A percentile compares a stretch with the other conserved stretches of the same genome.
phyloP scores from a whole-genome alignment of 2,888 invertebrate species.

The Sialis lutaria region DNA sequence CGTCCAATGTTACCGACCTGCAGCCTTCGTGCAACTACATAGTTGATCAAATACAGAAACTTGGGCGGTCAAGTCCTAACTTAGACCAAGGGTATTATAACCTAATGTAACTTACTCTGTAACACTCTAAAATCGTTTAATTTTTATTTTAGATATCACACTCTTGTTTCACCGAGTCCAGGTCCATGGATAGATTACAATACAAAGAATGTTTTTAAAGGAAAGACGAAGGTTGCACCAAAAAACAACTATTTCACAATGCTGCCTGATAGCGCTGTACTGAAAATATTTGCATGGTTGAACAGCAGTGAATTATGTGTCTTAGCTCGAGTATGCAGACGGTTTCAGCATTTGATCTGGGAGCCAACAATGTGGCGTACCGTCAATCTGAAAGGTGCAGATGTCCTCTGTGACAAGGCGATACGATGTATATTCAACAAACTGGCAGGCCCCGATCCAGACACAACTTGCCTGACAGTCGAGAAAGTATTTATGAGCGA shows the following conservation, averaged over 20 bases:
- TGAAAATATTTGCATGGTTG: constrained; percentile 53
- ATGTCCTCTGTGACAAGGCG: constrained; percentile 45
- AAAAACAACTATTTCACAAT: constrained; percentile 36
- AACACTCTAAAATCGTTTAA: no score
- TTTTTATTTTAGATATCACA: constrained; percentile 32
- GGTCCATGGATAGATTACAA: constrained; percentile 25
- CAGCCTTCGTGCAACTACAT: constrained; percentile 17
- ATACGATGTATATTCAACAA: constrained; percentile 42
- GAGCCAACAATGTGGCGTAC: constrained; percentile 57
- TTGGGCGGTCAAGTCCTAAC: constrained; percentile 41
- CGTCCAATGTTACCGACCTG: not conserved
- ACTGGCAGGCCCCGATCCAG: constrained; percentile 45
- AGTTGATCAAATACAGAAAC: constrained; percentile 24
- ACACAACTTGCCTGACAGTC: constrained; percentile 47
- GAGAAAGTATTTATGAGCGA: constrained; percentile 48
- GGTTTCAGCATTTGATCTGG: constrained; percentile 65
- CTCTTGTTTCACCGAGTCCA: constrained; percentile 44
- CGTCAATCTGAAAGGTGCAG: constrained; percentile 41
- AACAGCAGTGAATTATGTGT: constrained; percentile 52
- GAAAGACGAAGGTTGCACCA: constrained; percentile 16
- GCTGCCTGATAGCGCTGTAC: constrained; percentile 46
- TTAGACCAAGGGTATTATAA: constrained; percentile 49
- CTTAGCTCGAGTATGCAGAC: constrained; percentile 56
- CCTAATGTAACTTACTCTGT: no score
- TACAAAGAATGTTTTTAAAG: constrained; percentile 18